A percentile compares a stretch with the other conserved stretches of the same genome.
Evolutionary conservation across 1,140 invertebrate genomes (phyloP).

Genomic region (Riptortus pedestris): DNA sequence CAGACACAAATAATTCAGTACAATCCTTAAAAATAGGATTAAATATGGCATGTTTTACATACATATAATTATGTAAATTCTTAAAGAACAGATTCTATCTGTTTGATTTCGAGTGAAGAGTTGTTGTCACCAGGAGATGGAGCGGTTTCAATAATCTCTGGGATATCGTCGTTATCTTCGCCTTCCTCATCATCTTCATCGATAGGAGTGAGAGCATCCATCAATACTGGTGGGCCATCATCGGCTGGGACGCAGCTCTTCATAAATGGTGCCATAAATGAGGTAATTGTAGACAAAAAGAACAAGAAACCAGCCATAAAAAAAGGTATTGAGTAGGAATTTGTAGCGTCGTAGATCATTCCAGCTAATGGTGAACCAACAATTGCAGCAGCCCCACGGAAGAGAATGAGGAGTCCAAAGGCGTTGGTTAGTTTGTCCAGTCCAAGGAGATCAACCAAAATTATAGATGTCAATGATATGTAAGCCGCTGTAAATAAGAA

Average conservation of each 20-base stretch:
- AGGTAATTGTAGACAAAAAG: conserved; percentile 68
- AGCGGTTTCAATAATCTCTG: conserved; percentile 53
- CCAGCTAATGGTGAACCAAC: conserved; percentile 73
- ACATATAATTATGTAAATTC: no score
- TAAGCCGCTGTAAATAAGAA: conserved; percentile 70
- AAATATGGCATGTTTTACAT: no score
- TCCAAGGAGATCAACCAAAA: conserved; percentile 89
- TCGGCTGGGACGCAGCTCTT: conserved; percentile 46
- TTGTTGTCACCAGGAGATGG: conserved; percentile 42
- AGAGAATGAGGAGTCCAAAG: conserved; percentile 88
- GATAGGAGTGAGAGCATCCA: conserved; percentile 65
- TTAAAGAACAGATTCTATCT: conserved; percentile 55
- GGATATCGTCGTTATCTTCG: conserved; percentile 46
- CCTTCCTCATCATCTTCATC: conserved; percentile 64
- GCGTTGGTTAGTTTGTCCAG: conserved; percentile 92
- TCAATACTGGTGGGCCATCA: conserved; percentile 45
- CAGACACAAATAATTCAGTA: background rate
- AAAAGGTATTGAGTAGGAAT: conserved; percentile 79
- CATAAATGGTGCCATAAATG: conserved; percentile 69
- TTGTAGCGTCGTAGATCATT: conserved; percentile 74
- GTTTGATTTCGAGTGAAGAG: conserved; percentile 44
- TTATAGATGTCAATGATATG: conserved; percentile 94
- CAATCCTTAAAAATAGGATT: no score
- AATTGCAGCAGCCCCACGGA: conserved; percentile 84
- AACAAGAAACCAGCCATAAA: conserved; percentile 85